phyloP scores from a whole-genome alignment of 2,797 vertebrate species.

The Parotocinclus haroldoi region DNA sequence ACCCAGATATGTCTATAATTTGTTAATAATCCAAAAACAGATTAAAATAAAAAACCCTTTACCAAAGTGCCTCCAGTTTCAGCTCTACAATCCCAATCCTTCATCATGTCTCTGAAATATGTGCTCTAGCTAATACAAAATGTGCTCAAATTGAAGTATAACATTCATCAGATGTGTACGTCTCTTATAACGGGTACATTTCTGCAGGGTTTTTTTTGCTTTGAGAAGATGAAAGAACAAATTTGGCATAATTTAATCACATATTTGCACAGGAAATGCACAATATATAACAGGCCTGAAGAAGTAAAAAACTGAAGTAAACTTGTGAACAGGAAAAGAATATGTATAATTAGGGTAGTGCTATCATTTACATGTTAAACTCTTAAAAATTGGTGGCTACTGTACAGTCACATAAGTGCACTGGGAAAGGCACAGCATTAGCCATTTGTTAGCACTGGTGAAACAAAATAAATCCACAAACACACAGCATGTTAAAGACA shows the following conservation, averaged over 20 bases:
- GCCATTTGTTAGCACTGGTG: constrained; percentile 41
- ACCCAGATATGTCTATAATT: constrained; percentile 6
- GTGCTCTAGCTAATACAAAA: constrained; percentile 6
- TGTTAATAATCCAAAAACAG: not conserved
- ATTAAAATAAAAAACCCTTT: constrained; percentile 1
- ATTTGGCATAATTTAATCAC: constrained; percentile 46
- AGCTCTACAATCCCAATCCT: not conserved
- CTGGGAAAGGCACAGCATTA: constrained; percentile 50
- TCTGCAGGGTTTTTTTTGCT: not conserved
- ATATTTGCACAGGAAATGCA: constrained; percentile 36
- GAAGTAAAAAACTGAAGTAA: constrained; percentile 7
- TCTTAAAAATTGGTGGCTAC: constrained; percentile 27
- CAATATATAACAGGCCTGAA: constrained; percentile 30
- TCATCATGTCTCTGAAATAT: constrained; percentile 16
- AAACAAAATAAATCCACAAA: constrained; percentile 13
- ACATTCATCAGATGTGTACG: constrained; percentile 25
- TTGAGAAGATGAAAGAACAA: constrained; percentile 18
- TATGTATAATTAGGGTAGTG: constrained; percentile 5
- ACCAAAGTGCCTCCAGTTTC: constrained; percentile 7
- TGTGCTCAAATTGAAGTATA: constrained; percentile 10
- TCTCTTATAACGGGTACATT: not conserved
- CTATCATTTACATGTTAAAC: constrained; percentile 39
- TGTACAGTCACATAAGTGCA: constrained; percentile 45
- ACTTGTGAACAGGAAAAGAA: constrained; percentile 22
- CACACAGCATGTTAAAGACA: too few species aligned